A percentile compares a stretch with the other conserved stretches of the same genome.
These are phyloP conservation scores for Ectobius pallidus DNA, from an alignment of 2,888 invertebrate species.

Conservation along the genomic window DNA sequence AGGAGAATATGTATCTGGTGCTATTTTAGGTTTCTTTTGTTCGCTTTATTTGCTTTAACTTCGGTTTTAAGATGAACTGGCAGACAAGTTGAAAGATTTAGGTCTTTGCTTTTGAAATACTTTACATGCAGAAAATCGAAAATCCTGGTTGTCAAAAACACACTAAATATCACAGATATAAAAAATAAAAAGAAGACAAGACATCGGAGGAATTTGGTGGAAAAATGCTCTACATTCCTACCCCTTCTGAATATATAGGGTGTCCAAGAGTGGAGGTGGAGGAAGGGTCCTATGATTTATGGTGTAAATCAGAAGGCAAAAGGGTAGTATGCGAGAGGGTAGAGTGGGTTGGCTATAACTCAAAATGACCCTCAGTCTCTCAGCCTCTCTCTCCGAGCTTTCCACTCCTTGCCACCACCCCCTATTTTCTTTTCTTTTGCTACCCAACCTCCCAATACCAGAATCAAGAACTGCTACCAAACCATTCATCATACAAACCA, in stretches of 20 bases:
- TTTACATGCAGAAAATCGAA: neutral
- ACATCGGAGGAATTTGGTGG: slow-evolving; percentile 27
- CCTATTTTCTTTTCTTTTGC: slow-evolving; percentile 26
- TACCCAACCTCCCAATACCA: slow-evolving; percentile 11
- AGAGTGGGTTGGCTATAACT: slow-evolving; percentile 35
- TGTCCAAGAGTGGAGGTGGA: slow-evolving; percentile 25
- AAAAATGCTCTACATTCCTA: slow-evolving; percentile 35
- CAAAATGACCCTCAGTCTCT: slow-evolving; percentile 38
- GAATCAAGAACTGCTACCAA: slow-evolving; percentile 36
- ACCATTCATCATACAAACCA: slow-evolving; percentile 34
- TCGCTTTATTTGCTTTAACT: too few relatives aligned
- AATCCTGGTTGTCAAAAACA: neutral
- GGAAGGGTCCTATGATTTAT: slow-evolving; percentile 37
- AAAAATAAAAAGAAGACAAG: slow-evolving; percentile 13
- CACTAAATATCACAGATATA: slow-evolving; percentile 2
- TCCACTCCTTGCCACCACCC: slow-evolving; percentile 3
- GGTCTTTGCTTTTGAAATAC: neutral
- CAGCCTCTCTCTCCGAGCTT: neutral
- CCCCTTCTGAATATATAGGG: slow-evolving; percentile 31
- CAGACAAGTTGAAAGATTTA: too few relatives aligned
- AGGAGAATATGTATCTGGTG: too few relatives aligned
- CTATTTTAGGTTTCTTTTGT: too few relatives aligned
- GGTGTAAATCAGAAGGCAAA: slow-evolving; percentile 40
- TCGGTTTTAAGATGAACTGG: too few relatives aligned
- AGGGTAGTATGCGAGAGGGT: slow-evolving; percentile 31